Conservation (phyloP, 1,140 invertebrate genomes). For the Bombus affinis region DNA sequence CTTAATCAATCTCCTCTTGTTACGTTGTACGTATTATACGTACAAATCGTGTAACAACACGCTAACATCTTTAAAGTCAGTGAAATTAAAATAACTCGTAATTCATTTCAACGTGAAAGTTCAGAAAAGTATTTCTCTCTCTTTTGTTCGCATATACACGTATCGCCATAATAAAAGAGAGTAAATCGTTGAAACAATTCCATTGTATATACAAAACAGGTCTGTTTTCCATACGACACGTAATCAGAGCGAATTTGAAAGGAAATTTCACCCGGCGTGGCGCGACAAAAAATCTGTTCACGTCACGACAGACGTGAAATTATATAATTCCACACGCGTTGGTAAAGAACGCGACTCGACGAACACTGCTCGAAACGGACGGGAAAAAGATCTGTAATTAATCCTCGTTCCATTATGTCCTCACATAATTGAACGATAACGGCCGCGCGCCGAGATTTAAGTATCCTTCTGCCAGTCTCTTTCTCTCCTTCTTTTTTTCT, state of each 20-base stretch:
- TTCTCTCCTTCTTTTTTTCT: constrained; percentile 1
- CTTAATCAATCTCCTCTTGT: constrained; percentile 24
- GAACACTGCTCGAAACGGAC: constrained; percentile 30
- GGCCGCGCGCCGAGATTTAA: constrained; percentile 46
- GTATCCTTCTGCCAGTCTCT: neutral
- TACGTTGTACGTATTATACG: neutral
- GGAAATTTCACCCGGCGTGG: neutral
- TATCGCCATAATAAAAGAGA: too few relatives aligned
- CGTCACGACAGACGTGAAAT: neutral
- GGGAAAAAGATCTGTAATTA: constrained; percentile 50
- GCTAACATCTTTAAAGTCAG: neutral
- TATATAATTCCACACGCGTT: constrained; percentile 18
- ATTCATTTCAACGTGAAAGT: neutral
- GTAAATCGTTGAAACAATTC: neutral
- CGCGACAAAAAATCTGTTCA: neutral
- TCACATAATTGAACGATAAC: constrained; percentile 50
- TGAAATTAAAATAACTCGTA: neutral
- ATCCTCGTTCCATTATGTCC: constrained; percentile 49
- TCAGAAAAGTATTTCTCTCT: neutral
- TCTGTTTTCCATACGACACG: neutral
- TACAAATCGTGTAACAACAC: too few relatives aligned
- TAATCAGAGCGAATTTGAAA: constrained; percentile 27
- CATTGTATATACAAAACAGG: neutral
- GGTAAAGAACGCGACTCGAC: constrained; percentile 29
- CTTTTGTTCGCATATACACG: neutral